These are phyloP conservation scores for Gambelia wislizenii DNA, from an alignment of 2,797 vertebrate genomes.

Conservation along the genomic window DNA sequence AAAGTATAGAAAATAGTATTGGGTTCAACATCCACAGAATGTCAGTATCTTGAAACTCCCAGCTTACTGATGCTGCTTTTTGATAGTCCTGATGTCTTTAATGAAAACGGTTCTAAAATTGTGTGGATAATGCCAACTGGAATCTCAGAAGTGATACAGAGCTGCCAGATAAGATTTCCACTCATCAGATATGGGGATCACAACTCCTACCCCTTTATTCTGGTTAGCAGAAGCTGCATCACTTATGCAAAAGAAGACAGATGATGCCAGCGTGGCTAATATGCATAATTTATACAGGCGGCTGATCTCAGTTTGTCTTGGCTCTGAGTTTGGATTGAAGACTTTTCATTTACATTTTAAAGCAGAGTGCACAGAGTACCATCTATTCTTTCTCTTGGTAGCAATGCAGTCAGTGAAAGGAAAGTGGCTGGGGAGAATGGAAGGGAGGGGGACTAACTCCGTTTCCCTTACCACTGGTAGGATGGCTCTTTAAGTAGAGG, in stretches of 20 bases:
- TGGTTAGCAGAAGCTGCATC: neutral
- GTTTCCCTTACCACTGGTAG: neutral
- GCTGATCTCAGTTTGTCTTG: neutral
- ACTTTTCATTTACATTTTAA: neutral
- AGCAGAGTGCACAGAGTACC: neutral
- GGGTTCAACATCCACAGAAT: neutral
- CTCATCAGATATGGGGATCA: neutral
- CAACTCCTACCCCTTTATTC: no score
- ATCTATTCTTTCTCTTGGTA: neutral
- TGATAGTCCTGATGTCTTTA: neutral
- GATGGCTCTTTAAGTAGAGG: no score
- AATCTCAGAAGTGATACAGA: neutral
- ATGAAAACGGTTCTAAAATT: neutral
- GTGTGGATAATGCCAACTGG: neutral
- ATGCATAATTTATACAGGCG: neutral
- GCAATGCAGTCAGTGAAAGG: neutral
- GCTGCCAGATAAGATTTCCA: neutral
- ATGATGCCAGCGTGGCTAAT: neutral
- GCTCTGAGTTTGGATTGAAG: neutral
- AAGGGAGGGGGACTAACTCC: no score
- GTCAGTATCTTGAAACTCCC: neutral
- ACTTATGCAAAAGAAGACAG: neutral
- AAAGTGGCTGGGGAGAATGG: neutral
- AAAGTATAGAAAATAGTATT: no score
- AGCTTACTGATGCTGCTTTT: neutral